These are phyloP conservation scores for Cygnus olor DNA, from an alignment of 2,797 vertebrate species.

Conservation along the genomic window DNA sequence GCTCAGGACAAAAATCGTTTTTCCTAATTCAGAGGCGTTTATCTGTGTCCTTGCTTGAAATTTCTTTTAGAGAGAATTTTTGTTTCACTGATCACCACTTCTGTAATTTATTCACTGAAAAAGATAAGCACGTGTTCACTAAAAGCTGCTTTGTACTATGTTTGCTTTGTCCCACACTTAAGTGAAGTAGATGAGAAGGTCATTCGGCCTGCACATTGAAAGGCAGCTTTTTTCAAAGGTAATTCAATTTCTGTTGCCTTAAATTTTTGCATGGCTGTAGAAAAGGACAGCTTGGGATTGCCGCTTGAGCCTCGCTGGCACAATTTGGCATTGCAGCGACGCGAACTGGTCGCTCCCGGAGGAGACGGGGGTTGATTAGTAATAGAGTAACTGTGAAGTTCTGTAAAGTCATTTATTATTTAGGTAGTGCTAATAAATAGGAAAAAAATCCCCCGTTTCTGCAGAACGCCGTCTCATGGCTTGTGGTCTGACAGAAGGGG, in stretches of 20 bases:
- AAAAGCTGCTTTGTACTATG: not conserved
- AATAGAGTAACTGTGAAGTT: too few species aligned
- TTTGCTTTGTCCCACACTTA: not conserved
- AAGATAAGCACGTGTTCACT: fast-evolving
- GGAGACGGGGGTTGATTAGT: fast-evolving
- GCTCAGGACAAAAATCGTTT: fast-evolving
- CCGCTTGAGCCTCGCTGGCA: not conserved
- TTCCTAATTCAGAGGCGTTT: fast-evolving
- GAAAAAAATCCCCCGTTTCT: not conserved
- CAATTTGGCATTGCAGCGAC: fast-evolving
- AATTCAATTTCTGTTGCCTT: not conserved
- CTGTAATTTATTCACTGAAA: fast-evolving
- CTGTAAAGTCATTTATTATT: not conserved
- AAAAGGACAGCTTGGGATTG: not conserved
- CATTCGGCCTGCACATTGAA: not conserved
- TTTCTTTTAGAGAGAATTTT: not conserved
- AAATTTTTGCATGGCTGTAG: fast-evolving
- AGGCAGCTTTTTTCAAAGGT: fast-evolving
- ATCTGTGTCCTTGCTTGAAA: not conserved
- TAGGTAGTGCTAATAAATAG: fast-evolving
- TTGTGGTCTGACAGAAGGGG: too few species aligned
- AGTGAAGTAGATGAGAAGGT: fast-evolving
- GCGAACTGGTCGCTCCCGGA: fast-evolving
- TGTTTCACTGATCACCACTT: fast-evolving
- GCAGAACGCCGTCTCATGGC: too few species aligned